Evolutionary conservation across 2,797 vertebrate genomes (phyloP).

Genomic region (Echiichthys vipera): DNA sequence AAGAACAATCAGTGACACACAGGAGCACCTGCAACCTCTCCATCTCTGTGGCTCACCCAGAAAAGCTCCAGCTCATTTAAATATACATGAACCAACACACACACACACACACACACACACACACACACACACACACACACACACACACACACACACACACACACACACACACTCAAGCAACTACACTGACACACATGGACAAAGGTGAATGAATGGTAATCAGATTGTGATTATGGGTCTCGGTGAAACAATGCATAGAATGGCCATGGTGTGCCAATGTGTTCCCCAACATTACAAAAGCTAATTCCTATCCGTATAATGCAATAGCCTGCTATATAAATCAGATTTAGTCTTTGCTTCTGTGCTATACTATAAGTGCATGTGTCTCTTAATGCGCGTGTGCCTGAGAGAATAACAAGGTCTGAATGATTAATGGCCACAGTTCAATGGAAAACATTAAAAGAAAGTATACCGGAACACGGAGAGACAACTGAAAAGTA

Average conservation of each 20-base stretch:
- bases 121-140: slow-evolving; percentile 17
- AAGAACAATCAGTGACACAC: slow-evolving; percentile 55
- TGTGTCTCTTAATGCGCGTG: background rate
- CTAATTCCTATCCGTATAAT: slow-evolving; percentile 61
- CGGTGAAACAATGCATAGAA: slow-evolving; percentile 64
- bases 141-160: background rate
- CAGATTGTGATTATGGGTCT: slow-evolving; percentile 65
- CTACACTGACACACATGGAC: slow-evolving; percentile 13
- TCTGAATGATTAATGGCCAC: slow-evolving; percentile 61
- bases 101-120: slow-evolving; percentile 19
- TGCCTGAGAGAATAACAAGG: slow-evolving; percentile 3
- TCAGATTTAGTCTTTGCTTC: slow-evolving; percentile 19
- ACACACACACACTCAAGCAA: slow-evolving; percentile 28
- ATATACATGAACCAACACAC: slow-evolving; percentile 53
- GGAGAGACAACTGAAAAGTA: slow-evolving; percentile 28
- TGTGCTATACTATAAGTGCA: slow-evolving; percentile 8
- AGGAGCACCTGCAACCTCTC: slow-evolving; percentile 75
- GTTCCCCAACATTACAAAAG: slow-evolving; percentile 48
- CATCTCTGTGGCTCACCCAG: slow-evolving; percentile 34
- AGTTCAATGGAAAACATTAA: slow-evolving; percentile 43
- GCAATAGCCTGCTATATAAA: slow-evolving; percentile 48
- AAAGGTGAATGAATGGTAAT: slow-evolving; percentile 68
- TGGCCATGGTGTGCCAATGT: slow-evolving; percentile 57
- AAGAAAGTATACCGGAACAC: slow-evolving; percentile 18
- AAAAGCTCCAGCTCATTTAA: slow-evolving; percentile 49